Evolutionary conservation across 2,888 invertebrate species (phyloP).

Genomic region (Drosophila recens): DNA sequence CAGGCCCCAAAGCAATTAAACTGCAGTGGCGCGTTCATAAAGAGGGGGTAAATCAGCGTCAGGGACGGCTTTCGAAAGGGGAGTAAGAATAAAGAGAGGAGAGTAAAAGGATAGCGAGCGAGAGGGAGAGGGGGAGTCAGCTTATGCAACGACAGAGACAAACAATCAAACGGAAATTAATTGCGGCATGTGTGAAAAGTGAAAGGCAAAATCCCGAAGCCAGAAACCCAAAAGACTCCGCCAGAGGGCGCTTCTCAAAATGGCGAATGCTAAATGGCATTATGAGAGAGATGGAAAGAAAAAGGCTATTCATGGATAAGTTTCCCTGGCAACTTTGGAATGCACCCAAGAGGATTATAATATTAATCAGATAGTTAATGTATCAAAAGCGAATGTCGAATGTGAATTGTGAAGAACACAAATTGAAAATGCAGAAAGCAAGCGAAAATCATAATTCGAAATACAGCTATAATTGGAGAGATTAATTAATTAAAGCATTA

Average conservation of each 20-base stretch:
- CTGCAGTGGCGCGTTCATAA: slow-evolving; percentile 32
- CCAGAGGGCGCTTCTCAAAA: not conserved
- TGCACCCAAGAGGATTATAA: slow-evolving; percentile 4
- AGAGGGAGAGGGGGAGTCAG: not conserved
- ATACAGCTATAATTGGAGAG: not conserved
- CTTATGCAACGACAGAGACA: slow-evolving; percentile 51
- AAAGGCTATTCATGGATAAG: not conserved
- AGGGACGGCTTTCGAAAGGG: not conserved
- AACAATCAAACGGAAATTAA: slow-evolving; percentile 78
- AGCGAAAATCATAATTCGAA: no score
- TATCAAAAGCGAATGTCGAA: not conserved
- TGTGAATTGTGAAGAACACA: not conserved
- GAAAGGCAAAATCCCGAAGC: slow-evolving; percentile 51
- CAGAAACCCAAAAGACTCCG: slow-evolving; percentile 4
- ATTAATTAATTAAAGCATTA: not conserved
- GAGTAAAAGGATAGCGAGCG: not conserved
- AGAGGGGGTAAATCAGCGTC: not conserved
- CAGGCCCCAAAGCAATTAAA: slow-evolving; percentile 69
- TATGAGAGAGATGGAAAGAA: not conserved
- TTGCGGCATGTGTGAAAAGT: slow-evolving; percentile 71
- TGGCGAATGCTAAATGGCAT: not conserved
- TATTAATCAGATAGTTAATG: not conserved
- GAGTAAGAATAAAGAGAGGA: not conserved
- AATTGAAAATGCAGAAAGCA: not conserved
- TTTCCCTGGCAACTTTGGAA: slow-evolving; percentile 1